phyloP scores from a whole-genome alignment of 2,797 vertebrate genomes.

The Sebastes trivittatus region DNA sequence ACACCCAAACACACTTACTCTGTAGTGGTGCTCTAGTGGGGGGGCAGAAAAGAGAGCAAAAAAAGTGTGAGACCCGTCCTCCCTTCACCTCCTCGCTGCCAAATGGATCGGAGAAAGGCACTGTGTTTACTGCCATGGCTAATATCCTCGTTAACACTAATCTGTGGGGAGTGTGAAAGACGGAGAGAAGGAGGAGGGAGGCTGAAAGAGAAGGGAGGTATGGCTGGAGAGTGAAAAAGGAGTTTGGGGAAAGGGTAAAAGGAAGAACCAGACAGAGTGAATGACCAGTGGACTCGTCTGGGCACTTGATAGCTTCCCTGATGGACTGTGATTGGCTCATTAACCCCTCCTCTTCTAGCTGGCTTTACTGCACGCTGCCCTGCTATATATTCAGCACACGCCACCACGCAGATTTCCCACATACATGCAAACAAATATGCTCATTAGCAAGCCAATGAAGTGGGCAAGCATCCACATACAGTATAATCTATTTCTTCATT shows the following conservation, averaged over 20 bases:
- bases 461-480: slow-evolving; percentile 50
- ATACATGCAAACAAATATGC: slow-evolving; percentile 66
- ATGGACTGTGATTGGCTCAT: slow-evolving; percentile 66
- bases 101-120: slow-evolving; percentile 54
- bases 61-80: slow-evolving; percentile 13
- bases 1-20: neutral
- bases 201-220: slow-evolving; percentile 7
- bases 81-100: slow-evolving; percentile 34
- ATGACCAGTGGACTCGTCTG: slow-evolving; percentile 53
- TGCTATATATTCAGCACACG: slow-evolving; percentile 28
- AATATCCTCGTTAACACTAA: slow-evolving; percentile 75
- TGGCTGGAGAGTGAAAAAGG: neutral
- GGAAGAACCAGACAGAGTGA: slow-evolving; percentile 32
- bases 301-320: slow-evolving; percentile 52
- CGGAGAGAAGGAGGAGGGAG: slow-evolving; percentile 4
- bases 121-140: slow-evolving; percentile 70
- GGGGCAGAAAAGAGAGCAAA: neutral
- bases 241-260: slow-evolving; percentile 10
- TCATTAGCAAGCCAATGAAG: slow-evolving; percentile 68
- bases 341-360: slow-evolving; percentile 60
- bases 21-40: neutral
- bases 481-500: slow-evolving; percentile 69
- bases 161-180: slow-evolving; percentile 58
- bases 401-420: slow-evolving; percentile 4
- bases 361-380: slow-evolving; percentile 3